Evolutionary conservation across 2,797 vertebrate genomes (phyloP).

Genomic region (Malurus leucopterus): DNA sequence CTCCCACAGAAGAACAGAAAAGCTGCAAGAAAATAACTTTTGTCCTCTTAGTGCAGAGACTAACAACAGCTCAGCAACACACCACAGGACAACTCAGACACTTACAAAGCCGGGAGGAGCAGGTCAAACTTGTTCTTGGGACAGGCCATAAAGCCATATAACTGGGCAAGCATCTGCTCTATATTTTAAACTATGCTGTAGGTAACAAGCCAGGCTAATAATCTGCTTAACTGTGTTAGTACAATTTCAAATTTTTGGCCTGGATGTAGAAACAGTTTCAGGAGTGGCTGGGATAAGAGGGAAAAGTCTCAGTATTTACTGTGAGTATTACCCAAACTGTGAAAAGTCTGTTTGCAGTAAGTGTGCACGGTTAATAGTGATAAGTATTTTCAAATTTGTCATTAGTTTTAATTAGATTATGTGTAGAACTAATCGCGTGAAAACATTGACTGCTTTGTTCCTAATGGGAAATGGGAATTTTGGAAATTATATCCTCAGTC

Average conservation of each 20-base stretch:
- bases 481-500: background rate
- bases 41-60: background rate
- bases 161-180: background rate
- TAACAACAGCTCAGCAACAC: background rate
- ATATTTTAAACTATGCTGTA: background rate
- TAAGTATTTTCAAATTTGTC: background rate
- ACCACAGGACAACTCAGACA: background rate
- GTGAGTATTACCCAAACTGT: background rate
- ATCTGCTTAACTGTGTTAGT: background rate
- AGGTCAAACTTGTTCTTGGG: constrained; percentile 5
- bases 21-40: background rate
- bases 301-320: background rate
- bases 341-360: background rate
- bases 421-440: background rate
- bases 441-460: background rate
- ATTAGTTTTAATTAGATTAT: constrained; percentile 15
- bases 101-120: background rate
- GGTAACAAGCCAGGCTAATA: background rate
- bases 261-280: background rate
- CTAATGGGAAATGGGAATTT: background rate
- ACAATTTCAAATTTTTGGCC: background rate
- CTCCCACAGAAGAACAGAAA: constrained; percentile 6
- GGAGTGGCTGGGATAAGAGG: constrained; percentile 30
- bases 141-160: background rate
- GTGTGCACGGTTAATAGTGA: background rate